Evolutionary conservation across 2,113 vertebrate genomes (phyloP).

Genomic region (Dolichotis patagonum): DNA sequence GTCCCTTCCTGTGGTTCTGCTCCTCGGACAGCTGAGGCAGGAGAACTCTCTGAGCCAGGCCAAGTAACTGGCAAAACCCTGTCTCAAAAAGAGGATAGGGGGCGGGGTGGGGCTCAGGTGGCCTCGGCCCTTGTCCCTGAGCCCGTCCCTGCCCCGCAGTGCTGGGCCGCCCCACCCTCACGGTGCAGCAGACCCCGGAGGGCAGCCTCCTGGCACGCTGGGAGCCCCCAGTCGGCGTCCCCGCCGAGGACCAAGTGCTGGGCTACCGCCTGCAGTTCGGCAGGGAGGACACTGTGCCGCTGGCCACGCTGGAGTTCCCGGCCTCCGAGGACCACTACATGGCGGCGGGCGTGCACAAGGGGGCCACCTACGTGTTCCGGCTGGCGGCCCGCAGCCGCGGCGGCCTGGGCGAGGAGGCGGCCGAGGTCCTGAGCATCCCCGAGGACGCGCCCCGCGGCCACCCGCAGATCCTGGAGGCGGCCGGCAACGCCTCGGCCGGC

Average conservation of each 20-base stretch:
- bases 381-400: conserved; percentile 94
- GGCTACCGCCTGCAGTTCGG: conserved; percentile 97
- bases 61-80: not conserved
- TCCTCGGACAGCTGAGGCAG: not conserved
- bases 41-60: not conserved
- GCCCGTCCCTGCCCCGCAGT: conserved; percentile 83
- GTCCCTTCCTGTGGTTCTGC: not conserved
- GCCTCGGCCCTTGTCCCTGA: not conserved
- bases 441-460: conserved; percentile 94
- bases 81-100: not conserved
- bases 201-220: conserved; percentile 92
- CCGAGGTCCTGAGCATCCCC: conserved; percentile 90
- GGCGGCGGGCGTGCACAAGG: conserved; percentile 91
- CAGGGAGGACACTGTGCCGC: conserved; percentile 90
- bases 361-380: conserved; percentile 95
- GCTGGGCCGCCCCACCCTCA: conserved; percentile 94
- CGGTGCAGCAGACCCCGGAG: conserved; percentile 92
- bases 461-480: conserved; percentile 93
- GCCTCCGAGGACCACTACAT: conserved; percentile 90
- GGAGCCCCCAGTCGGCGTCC: conserved; percentile 86
- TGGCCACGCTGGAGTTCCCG: conserved; percentile 94
- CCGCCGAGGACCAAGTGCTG: conserved; percentile 89
- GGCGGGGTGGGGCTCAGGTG: not conserved
- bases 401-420: conserved; percentile 95
- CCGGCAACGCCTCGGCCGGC: conserved; percentile 92